phyloP scores from a whole-genome alignment of 2,113 vertebrate species.

The Glaucidium brasilianum region DNA sequence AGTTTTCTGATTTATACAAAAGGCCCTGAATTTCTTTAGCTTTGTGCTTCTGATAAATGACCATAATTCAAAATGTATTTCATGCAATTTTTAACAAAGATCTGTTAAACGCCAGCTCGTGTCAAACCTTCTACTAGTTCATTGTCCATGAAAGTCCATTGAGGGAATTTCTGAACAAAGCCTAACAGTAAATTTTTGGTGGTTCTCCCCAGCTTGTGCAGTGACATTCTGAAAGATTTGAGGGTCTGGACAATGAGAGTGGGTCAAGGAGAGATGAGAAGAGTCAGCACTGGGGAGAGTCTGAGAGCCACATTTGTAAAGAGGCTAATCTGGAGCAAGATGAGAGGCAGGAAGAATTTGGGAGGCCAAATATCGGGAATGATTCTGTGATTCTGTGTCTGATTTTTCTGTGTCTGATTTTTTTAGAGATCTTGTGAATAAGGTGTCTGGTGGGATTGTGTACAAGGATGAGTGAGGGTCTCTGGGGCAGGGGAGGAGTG shows the following conservation, averaged over 20 bases:
- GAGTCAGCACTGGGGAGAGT: not conserved
- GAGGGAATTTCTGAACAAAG: not conserved
- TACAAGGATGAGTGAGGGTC: not conserved
- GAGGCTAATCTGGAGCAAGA: not conserved
- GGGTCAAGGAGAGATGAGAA: not conserved
- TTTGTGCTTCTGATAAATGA: not conserved
- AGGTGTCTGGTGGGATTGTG: not conserved
- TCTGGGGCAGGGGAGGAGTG: not conserved
- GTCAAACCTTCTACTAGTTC: not conserved
- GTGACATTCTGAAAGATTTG: not conserved
- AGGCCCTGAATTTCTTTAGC: not conserved
- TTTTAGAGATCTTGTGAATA: not conserved
- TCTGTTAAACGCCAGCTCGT: accelerated
- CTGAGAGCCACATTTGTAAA: not conserved
- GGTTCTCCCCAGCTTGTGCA: not conserved
- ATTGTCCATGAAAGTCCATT: not conserved
- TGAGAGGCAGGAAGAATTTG: not conserved
- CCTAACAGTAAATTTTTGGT: not conserved
- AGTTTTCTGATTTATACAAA: not conserved
- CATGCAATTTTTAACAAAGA: not conserved
- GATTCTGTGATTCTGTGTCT: too few species aligned
- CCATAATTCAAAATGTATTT: not conserved
- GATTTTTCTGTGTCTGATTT: not conserved
- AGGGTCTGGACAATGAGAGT: accelerated
- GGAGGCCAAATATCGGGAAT: not conserved